Conservation (phyloP, 2,113 vertebrate species). For the Grus americana region DNA sequence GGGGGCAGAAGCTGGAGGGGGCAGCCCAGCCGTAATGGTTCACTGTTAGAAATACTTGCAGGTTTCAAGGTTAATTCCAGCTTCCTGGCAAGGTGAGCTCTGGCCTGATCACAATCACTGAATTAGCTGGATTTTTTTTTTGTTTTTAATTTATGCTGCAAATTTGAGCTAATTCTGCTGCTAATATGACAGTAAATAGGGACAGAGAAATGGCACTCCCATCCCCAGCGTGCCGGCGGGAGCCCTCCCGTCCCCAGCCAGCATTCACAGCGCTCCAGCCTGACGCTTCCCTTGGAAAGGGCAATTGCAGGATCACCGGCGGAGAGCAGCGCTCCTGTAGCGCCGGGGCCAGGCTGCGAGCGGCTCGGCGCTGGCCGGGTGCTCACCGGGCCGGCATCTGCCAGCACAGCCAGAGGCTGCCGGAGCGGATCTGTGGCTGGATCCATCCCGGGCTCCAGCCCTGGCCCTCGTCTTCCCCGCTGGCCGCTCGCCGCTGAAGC, state of each 20-base stretch:
- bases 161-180: background rate
- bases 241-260: background rate
- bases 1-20: background rate
- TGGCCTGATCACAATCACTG: background rate
- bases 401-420: background rate
- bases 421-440: background rate
- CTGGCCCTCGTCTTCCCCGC: background rate
- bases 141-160: background rate
- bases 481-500: fast-evolving
- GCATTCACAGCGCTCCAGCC: fast-evolving
- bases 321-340: background rate
- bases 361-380: fast-evolving
- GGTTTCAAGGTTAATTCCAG: background rate
- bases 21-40: fast-evolving
- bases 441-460: fast-evolving
- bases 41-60: background rate
- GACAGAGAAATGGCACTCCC: background rate
- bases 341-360: fast-evolving
- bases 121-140: background rate
- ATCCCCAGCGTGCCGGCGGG: background rate
- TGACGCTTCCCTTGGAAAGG: background rate
- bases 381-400: fast-evolving
- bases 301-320: background rate
- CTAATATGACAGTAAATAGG: background rate
- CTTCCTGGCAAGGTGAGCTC: background rate